Base-by-base conservation (phyloP, 1,140 invertebrate species). In the Lethocerus indicus region DNA sequence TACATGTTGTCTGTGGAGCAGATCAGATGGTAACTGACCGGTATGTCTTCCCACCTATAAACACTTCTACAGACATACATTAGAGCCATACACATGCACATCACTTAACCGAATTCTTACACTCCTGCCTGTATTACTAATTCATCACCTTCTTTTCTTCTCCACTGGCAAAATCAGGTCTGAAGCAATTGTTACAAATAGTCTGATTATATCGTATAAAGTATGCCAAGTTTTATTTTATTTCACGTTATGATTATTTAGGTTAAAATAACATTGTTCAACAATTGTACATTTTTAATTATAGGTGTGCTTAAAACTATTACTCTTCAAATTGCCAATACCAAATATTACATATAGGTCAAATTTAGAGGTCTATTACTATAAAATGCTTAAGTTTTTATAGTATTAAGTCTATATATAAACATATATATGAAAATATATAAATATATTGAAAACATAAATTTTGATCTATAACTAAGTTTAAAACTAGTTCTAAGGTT, bases 281-380 rank as follows among this genome's bases (percentile, higher is more conserved):
- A 42, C 14, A 29, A 49, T 24, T 48, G 47, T 48, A 39, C 29
- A 48, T 39, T 26, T 48, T 48, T 48, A 39, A 47, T 47, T 14
- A 53, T 49, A 49, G 16, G 40, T 50, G 52, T 53, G 52, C 47
- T 49, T 50, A 45, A n/a, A 47, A 49, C 35, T 45, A 50, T 46
- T 52, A 47, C 52, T 50, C 48, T 54, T 41, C 26, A 50, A 51
- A 54, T 55, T 55, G 54, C 54, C 54, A 55, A 55, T 55, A 55
- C 54, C 54, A 55, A 55, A 55, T 55, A 55, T 55, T 55, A 55
- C 46, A 23, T 53, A 49, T 53, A 49, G 46, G 47, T 29, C 21
- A 39, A 46, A 26, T 51, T 26, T 25, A 14, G 16, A 47, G 14
- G 32, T 44, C 27, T 18, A 27, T 42, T 14, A 44, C 14, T 44